Base-by-base conservation (phyloP, 2,113 vertebrate genomes). In the Perognathus longimembris region DNA sequence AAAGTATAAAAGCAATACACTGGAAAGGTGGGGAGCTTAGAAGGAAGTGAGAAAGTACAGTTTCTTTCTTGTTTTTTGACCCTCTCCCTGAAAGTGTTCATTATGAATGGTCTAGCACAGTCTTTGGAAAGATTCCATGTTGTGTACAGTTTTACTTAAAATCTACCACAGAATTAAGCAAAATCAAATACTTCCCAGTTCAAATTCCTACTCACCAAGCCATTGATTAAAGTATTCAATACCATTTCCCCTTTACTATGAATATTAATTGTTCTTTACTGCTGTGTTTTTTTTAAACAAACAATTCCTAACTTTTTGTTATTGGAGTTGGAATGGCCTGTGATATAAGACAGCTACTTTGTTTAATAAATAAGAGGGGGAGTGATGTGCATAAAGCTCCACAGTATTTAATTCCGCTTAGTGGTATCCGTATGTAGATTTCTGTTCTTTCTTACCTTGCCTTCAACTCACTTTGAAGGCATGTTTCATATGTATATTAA, bases 161-260 rank as follows among this genome's bases (percentile, higher is more conserved):
- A 71, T 79, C 20, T 86, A 28, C 81, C 63, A n/a, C 85, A 78
- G 85, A 85, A 93, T 86, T 89, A 86, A 91, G 63, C 63, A 84
- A 92, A 88, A 84, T 70, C 74, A 94, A 54, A 54, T 54, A 54
- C 50, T 54, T 15, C 80, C 54, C 14, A 45, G 87, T 77, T 92
- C 21, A 92, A 20, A 73, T 75, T 79, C 73, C 34, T 76, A 40
- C 24, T 74, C 74, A 83, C 15, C n/a, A 84, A 30, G 50, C 1
- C 70, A 15, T 90, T 66, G 50, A 81, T 45, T 12, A 61, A n/a
- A 88, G 18, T 61, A 50, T 15, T 63, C 18, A 94, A 3, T 81
- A 14, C 77, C 75, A 5, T 36, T 80, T 93, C 59, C 59, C 59
- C 22, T 24, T 21, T 61, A 6, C 26, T 61, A 61, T 17, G 57